Conservation (phyloP, 30 jellyfish, hydroid and myxozoan genomes). For the Rhopilema esculentum region DNA sequence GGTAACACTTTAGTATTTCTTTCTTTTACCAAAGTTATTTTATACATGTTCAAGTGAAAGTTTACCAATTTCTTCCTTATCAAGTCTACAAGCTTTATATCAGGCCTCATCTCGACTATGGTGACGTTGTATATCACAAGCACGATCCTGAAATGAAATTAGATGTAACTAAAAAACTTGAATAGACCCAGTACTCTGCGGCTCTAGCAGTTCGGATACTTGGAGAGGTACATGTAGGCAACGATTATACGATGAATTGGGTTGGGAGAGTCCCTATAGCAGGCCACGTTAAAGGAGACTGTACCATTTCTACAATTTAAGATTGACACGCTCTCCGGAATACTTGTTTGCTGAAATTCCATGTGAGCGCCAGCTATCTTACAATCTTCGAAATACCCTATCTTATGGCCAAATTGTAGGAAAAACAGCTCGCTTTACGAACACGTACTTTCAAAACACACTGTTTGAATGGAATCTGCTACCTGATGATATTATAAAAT, state of each 20-base stretch:
- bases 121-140: conserved; percentile 49
- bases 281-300: background rate
- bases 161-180: conserved; percentile 38
- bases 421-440: background rate
- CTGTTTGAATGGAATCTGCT: background rate
- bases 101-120: conserved; percentile 52
- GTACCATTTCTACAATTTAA: background rate
- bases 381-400: background rate
- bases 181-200: conserved; percentile 62
- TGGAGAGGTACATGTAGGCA: conserved; percentile 13
- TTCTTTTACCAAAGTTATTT: too few relatives aligned
- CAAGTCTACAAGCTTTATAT: conserved; percentile 32
- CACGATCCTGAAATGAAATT: conserved; percentile 40
- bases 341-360: background rate
- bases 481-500: background rate
- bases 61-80: too few relatives aligned
- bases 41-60: too few relatives aligned
- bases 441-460: background rate
- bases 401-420: background rate
- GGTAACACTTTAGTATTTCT: too few relatives aligned
- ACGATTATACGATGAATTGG: conserved; percentile 17
- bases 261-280: conserved; percentile 4
- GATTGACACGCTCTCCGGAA: background rate
- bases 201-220: conserved; percentile 23
- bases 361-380: background rate